phyloP scores from a whole-genome alignment of 1,140 invertebrate genomes.

The Goniozus legneri region DNA sequence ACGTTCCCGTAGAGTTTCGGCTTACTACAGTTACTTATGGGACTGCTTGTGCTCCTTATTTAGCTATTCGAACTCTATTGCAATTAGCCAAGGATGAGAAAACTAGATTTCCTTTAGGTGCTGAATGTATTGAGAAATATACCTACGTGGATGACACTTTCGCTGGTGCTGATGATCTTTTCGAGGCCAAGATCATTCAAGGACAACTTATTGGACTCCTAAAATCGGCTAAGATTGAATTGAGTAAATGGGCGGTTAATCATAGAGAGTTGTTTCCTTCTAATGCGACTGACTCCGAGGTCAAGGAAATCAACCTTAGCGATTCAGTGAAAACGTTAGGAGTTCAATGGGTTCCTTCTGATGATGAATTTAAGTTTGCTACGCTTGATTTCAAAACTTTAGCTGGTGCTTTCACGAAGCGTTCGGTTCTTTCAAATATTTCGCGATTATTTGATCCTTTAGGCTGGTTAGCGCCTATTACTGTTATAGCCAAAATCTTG shows the following conservation, averaged over 20 bases:
- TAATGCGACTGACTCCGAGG: background rate
- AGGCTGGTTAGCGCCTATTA: background rate
- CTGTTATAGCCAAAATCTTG: background rate
- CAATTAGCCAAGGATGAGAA: conserved; percentile 19
- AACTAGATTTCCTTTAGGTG: conserved; percentile 8
- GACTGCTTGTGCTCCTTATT: conserved; percentile 24
- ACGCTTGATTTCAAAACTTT: no score
- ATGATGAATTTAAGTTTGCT: background rate
- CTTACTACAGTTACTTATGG: conserved; percentile 42
- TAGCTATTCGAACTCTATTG: conserved; percentile 21
- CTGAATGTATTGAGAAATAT: background rate
- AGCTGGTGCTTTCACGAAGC: background rate
- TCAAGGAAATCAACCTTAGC: background rate
- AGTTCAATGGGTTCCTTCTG: background rate
- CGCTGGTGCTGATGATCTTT: background rate
- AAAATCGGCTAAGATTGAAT: conserved; percentile 8
- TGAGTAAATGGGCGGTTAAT: conserved; percentile 5
- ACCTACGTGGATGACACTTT: background rate
- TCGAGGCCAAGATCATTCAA: background rate
- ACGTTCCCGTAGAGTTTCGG: conserved; percentile 12
- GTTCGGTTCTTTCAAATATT: background rate
- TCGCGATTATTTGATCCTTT: background rate
- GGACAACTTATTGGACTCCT: background rate
- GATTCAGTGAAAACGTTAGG: background rate
- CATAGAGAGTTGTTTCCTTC: background rate